Percentiles rank a stretch among this genome's conserved stretches.
Conservation (phyloP, 2,888 invertebrate species). For the Agelastica alni region DNA sequence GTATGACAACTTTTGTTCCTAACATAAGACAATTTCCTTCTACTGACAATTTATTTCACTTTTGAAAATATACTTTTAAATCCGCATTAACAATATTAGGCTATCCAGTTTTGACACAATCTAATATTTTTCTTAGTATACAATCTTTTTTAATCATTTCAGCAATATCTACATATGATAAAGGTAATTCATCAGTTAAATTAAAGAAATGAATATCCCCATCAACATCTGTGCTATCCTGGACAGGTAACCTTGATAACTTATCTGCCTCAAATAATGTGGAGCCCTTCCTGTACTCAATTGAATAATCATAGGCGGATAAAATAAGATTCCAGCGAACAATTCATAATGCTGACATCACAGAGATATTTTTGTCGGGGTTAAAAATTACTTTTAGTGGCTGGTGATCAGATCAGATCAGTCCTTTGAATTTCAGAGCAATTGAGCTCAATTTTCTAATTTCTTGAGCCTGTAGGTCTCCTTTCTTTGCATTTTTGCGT, state of each 20-base stretch:
- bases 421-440: too few relatives aligned
- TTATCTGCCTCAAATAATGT: slow-evolving; percentile 18
- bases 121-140: slow-evolving; percentile 19
- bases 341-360: slow-evolving; percentile 26
- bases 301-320: slow-evolving; percentile 27
- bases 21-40: slow-evolving; percentile 11
- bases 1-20: slow-evolving; percentile 11
- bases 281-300: slow-evolving; percentile 20
- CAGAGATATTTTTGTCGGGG: slow-evolving; percentile 22
- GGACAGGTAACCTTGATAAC: slow-evolving; percentile 23
- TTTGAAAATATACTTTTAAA: slow-evolving; percentile 21
- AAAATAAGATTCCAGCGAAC: slow-evolving; percentile 25
- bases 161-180: slow-evolving; percentile 18
- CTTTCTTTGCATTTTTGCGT: too few relatives aligned
- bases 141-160: slow-evolving; percentile 11
- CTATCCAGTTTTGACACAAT: slow-evolving; percentile 19
- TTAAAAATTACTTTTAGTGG: slow-evolving; percentile 31
- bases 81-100: slow-evolving; percentile 18
- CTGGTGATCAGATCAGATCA: slow-evolving; percentile 31
- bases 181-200: slow-evolving; percentile 12
- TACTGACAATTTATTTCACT: slow-evolving; percentile 18
- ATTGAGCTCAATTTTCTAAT: too few relatives aligned
- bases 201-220: slow-evolving; percentile 17
- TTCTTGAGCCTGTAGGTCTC: too few relatives aligned
- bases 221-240: slow-evolving; percentile 4